Evolutionary conservation across 2,113 vertebrate genomes (phyloP).

Genomic region (Xenopus borealis): DNA sequence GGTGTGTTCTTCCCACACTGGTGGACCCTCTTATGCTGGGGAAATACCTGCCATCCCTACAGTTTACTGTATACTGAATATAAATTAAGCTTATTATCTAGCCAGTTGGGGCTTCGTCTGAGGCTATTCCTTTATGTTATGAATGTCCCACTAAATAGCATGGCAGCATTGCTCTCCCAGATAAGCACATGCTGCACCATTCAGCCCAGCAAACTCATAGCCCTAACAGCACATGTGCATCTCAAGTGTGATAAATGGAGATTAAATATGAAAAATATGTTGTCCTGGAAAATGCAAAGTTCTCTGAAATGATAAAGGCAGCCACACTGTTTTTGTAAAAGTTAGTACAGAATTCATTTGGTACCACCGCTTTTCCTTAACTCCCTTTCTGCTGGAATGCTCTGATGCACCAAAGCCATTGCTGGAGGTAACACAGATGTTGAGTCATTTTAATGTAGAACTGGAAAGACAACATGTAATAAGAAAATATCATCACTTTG

Average conservation of each 20-base stretch:
- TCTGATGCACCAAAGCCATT: too few species aligned
- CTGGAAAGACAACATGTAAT: too few species aligned
- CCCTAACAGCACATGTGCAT: not conserved
- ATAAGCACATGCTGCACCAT: slow-evolving; percentile 21
- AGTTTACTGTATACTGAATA: slow-evolving; percentile 7
- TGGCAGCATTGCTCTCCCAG: slow-evolving; percentile 4
- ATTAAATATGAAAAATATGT: slow-evolving; percentile 3
- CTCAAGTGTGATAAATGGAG: slow-evolving; percentile 12
- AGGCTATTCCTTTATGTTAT: slow-evolving; percentile 2
- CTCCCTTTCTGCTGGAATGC: too few species aligned
- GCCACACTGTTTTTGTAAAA: not conserved
- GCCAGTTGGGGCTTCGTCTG: slow-evolving; percentile 1
- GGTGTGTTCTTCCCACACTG: too few species aligned
- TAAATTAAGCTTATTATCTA: slow-evolving; percentile 28
- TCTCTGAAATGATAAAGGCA: not conserved
- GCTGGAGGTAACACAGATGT: too few species aligned
- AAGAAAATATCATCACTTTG: too few species aligned
- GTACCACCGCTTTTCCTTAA: too few species aligned
- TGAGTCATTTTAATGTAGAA: too few species aligned
- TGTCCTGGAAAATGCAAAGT: not conserved
- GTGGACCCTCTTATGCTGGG: too few species aligned
- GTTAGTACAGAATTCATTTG: not conserved
- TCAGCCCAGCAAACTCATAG: not conserved
- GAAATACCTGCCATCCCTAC: not conserved
- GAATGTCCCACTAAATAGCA: slow-evolving; percentile 16